Evolutionary conservation across 1,140 invertebrate genomes (phyloP), one percentile per base, ranked within the genome.

Genomic region (Trichonephila clavata): DNA sequence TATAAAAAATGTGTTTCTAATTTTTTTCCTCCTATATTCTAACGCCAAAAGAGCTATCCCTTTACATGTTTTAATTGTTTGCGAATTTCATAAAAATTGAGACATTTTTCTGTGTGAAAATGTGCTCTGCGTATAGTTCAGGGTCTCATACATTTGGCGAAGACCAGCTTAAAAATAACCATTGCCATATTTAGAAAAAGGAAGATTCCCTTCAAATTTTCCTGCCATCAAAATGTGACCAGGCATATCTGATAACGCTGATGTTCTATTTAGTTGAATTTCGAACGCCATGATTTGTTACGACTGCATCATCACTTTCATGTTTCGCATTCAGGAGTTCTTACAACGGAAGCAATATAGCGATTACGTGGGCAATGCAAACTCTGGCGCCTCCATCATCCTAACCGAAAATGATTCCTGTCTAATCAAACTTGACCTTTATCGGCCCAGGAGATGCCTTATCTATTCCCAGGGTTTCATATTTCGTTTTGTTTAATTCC

Each of bases 381-480:
- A 16, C 63, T 39, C 6, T 80, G 77, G 77, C 80, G 50, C 39
- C 80, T 50, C 21, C 80, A 13, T 83, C 50, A 32, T 80, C 39
- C 77, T 39, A 80, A 80, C 77, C 39, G 39, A 83, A 50, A 50
- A 83, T 83, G 39, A 57, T 83, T 83, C 21, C 39, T 50, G 80
- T 50, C 80, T 39, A 18, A 83, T 83, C 68, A 71, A 27, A 13
- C 80, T 21, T 83, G 80, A 83, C 43, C 80, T 83, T 39, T 83
- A 83, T 83, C 80, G 16, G 14, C 68, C 68, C 14, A 24, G 14
- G 13, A 27, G 16, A 71, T 71, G 80, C 4, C 20, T 83, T 83
- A 83, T 83, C 80, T 20, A 14, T 57, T 83, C 80, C 80, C 80
- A 83, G 80, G 39, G 80, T n/a, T 50, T 83, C 80, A 0, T 7